Conservation (phyloP, 2,888 invertebrate genomes). For the Eilema caniola region DNA sequence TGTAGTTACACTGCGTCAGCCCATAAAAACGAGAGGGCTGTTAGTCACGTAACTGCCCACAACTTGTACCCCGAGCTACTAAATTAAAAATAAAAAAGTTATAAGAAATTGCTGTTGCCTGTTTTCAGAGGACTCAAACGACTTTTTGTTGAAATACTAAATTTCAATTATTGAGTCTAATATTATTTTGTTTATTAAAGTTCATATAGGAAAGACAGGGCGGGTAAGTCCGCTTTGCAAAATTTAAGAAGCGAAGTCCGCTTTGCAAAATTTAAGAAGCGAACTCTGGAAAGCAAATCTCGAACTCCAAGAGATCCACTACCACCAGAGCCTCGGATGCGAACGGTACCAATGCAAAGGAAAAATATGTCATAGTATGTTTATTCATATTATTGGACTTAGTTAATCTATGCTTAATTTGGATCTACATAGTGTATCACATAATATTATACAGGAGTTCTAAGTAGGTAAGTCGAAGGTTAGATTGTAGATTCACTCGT, state of each 20-base stretch:
- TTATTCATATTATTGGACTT: too few species aligned
- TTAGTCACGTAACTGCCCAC: conserved; percentile 15
- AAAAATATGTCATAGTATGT: too few species aligned
- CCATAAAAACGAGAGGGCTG: conserved; percentile 14
- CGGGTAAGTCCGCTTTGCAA: too few species aligned
- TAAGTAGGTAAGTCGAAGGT: neutral
- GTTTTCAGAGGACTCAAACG: neutral
- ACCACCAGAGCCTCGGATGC: too few species aligned
- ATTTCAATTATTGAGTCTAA: neutral
- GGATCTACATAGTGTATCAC: too few species aligned
- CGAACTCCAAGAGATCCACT: too few species aligned
- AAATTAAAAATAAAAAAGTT: conserved; percentile 14
- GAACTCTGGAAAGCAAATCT: too few species aligned
- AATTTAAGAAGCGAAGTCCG: too few species aligned
- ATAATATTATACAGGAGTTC: too few species aligned
- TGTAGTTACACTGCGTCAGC: conserved; percentile 18
- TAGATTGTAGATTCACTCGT: neutral
- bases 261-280: too few species aligned
- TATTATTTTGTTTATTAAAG: neutral
- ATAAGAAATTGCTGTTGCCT: conserved; percentile 5
- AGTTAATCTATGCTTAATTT: too few species aligned
- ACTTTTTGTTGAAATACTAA: neutral
- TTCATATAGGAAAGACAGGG: neutral
- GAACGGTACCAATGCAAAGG: too few species aligned
- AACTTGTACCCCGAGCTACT: conserved; percentile 6